Percentiles rank a stretch among this genome's conserved stretches.
phyloP scores from a whole-genome alignment of 2,113 vertebrate species.

The Thamnaconus septentrionalis region DNA sequence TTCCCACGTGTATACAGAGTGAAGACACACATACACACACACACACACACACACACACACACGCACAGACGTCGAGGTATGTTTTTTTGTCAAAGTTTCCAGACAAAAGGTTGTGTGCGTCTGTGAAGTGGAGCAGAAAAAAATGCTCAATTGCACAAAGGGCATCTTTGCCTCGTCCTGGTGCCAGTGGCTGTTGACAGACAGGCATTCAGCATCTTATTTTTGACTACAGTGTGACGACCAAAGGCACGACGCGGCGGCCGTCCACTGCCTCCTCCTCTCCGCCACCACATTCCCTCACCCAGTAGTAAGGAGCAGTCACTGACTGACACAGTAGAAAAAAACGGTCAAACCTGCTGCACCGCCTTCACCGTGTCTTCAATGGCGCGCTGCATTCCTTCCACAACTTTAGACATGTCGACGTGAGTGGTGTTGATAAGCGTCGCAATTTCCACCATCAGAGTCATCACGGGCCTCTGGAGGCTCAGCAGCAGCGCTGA shows the following conservation, averaged over 20 bases:
- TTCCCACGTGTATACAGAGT: no score
- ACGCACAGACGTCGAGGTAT: no score
- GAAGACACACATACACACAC: no score
- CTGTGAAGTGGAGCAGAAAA: background rate
- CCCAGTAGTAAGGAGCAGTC: background rate
- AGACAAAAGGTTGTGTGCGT: background rate
- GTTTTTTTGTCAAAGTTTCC: no score
- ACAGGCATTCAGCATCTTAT: background rate
- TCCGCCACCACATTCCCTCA: background rate
- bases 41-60: no score
- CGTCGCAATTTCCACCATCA: conserved; percentile 43
- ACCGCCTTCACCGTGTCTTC: conserved; percentile 44
- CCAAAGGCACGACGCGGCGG: no score
- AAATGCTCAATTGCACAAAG: background rate
- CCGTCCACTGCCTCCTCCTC: no score
- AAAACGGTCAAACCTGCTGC: conserved; percentile 61
- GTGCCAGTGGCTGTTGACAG: background rate
- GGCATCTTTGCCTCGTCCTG: no score
- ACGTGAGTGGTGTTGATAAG: conserved; percentile 48
- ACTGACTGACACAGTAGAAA: background rate
- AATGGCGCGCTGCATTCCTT: conserved; percentile 46
- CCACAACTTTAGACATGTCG: conserved; percentile 31
- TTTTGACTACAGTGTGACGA: background rate
- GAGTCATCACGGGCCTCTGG: conserved; percentile 44
- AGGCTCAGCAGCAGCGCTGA: conserved; percentile 63